Conservation (phyloP, 2,113 vertebrate species). For the Ia io region DNA sequence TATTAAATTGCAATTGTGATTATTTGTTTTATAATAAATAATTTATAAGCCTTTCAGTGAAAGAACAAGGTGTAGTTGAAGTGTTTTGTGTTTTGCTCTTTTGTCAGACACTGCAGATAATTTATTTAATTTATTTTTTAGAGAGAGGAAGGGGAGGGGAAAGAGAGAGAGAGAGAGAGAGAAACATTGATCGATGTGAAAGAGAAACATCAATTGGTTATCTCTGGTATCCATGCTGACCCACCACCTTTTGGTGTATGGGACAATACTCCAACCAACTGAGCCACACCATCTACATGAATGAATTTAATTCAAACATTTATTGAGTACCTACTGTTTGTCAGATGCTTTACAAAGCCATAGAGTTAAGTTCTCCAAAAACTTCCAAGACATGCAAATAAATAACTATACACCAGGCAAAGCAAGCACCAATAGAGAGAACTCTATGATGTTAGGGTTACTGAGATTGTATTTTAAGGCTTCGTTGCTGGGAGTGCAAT, state of each 20-base stretch:
- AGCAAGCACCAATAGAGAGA: background rate
- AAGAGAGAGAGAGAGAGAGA: background rate
- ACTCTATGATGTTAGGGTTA: background rate
- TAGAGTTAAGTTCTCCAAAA: background rate
- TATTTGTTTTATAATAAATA: background rate
- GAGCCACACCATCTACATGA: background rate
- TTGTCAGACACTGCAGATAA: background rate
- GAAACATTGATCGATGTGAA: too few relatives aligned
- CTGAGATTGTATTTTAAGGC: background rate
- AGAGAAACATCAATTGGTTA: background rate
- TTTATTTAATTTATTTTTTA: background rate
- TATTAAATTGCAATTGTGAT: background rate
- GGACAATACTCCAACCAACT: too few relatives aligned
- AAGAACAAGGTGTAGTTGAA: background rate
- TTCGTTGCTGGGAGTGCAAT: background rate
- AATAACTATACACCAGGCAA: background rate
- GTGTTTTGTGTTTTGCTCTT: background rate
- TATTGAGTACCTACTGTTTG: background rate
- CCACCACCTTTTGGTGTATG: too few relatives aligned
- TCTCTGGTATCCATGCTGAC: background rate
- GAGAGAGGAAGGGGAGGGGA: background rate
- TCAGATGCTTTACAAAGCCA: background rate
- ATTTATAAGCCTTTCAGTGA: constrained; percentile 1
- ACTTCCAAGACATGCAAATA: background rate
- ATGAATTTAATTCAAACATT: background rate